phyloP scores from a whole-genome alignment of 2,113 vertebrate species.

The Scomber scombrus region DNA sequence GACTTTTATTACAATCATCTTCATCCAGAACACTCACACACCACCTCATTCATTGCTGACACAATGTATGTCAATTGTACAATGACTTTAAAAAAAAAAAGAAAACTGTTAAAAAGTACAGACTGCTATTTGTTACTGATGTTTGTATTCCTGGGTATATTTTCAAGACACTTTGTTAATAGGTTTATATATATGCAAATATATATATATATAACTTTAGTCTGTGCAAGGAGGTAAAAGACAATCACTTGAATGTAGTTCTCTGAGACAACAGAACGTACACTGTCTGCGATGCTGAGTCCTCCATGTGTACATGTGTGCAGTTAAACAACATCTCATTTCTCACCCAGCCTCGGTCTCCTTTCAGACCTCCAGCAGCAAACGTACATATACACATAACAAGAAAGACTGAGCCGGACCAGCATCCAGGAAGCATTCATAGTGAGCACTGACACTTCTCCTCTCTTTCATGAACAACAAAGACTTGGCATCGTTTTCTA shows the following conservation, averaged over 20 bases:
- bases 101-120: slow-evolving; percentile 71
- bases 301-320: slow-evolving; percentile 71
- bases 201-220: slow-evolving; percentile 81
- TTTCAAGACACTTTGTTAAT: slow-evolving; percentile 87
- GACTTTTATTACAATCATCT: slow-evolving; percentile 78
- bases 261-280: slow-evolving; percentile 69
- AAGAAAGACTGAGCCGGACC: slow-evolving; percentile 58
- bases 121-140: slow-evolving; percentile 83
- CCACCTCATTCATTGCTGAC: slow-evolving; percentile 61
- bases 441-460: slow-evolving; percentile 54
- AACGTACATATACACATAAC: slow-evolving; percentile 60
- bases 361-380: slow-evolving; percentile 69
- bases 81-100: slow-evolving; percentile 62
- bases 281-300: slow-evolving; percentile 58
- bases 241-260: slow-evolving; percentile 84
- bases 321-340: slow-evolving; percentile 53
- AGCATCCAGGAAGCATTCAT: slow-evolving; percentile 76
- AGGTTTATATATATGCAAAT: slow-evolving; percentile 80
- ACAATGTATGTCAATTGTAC: slow-evolving; percentile 61
- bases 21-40: slow-evolving; percentile 66
- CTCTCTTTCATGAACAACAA: slow-evolving; percentile 67
- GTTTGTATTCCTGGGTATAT: slow-evolving; percentile 85
- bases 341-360: slow-evolving; percentile 34
- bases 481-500: slow-evolving; percentile 72
- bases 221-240: slow-evolving; percentile 87